Evolutionary conservation across 2,888 invertebrate genomes (phyloP).

Genomic region (Lepas anatifera): DNA sequence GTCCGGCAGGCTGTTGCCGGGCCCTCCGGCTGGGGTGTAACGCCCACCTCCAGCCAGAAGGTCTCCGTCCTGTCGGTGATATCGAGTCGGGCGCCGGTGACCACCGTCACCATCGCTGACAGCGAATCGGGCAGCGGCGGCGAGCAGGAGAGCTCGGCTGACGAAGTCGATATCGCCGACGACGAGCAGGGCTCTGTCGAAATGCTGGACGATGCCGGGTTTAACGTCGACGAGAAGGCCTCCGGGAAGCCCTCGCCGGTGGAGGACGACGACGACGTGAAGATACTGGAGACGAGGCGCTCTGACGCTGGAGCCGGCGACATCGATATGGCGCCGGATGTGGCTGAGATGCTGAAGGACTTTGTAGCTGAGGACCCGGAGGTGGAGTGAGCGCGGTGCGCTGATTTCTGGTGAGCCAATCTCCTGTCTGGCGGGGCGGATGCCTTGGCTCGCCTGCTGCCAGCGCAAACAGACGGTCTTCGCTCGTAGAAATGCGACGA

Average conservation of each 20-base stretch:
- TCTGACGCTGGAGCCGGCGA: background rate
- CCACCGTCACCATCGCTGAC: background rate
- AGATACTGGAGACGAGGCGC: background rate
- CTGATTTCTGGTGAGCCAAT: too few relatives aligned
- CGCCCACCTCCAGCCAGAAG: too few relatives aligned
- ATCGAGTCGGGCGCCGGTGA: background rate
- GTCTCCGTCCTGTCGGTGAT: too few relatives aligned
- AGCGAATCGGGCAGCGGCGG: background rate
- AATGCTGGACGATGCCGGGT: background rate
- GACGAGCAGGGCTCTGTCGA: background rate
- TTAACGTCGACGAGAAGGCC: background rate
- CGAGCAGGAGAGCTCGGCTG: background rate
- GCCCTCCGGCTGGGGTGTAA: too few relatives aligned
- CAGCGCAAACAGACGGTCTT: too few relatives aligned
- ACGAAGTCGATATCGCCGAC: background rate
- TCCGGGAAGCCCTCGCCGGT: background rate
- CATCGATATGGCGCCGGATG: background rate
- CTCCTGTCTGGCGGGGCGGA: too few relatives aligned
- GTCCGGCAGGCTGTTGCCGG: too few relatives aligned
- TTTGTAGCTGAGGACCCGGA: background rate
- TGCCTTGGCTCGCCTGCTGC: too few relatives aligned
- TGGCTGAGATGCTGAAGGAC: slow-evolving; percentile 10
- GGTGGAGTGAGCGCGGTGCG: background rate
- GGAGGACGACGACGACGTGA: background rate
- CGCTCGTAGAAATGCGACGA: too few relatives aligned